phyloP scores from a whole-genome alignment of 2,888 invertebrate genomes.

The Kryphioiulus occultus region DNA sequence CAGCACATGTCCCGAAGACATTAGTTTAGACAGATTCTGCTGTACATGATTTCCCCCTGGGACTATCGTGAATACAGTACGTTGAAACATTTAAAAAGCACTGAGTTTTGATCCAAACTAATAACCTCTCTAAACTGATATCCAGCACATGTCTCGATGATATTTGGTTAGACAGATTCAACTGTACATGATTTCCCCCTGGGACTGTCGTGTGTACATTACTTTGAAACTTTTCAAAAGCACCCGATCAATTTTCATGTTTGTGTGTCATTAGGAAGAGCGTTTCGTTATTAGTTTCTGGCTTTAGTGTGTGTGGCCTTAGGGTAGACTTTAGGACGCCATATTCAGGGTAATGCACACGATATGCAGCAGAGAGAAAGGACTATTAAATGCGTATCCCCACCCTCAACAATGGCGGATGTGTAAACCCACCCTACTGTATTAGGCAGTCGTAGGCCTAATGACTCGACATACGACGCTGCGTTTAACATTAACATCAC shows the following conservation, averaged over 20 bases:
- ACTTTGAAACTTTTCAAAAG: too few species aligned
- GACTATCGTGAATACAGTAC: too few species aligned
- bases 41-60: too few species aligned
- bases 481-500: not conserved
- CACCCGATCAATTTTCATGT: conserved; percentile 30
- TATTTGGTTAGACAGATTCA: too few species aligned
- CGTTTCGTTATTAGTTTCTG: conserved; percentile 31
- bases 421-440: conserved; percentile 4
- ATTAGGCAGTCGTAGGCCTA: not conserved
- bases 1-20: too few species aligned
- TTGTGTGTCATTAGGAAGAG: conserved; percentile 35
- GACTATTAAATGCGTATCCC: not conserved
- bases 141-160: too few species aligned
- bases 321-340: conserved; percentile 10
- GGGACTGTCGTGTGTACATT: too few species aligned
- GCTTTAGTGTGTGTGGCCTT: not conserved
- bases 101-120: too few species aligned
- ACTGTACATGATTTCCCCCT: too few species aligned
- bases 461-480: not conserved
- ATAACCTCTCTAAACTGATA: too few species aligned
- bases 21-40: too few species aligned
- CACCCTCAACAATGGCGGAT: conserved; percentile 21
- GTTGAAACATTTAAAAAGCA: too few species aligned
- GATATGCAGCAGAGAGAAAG: not conserved
- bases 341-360: not conserved